Conservation (phyloP, 2,888 invertebrate species). For the Phymatocera aterrima region DNA sequence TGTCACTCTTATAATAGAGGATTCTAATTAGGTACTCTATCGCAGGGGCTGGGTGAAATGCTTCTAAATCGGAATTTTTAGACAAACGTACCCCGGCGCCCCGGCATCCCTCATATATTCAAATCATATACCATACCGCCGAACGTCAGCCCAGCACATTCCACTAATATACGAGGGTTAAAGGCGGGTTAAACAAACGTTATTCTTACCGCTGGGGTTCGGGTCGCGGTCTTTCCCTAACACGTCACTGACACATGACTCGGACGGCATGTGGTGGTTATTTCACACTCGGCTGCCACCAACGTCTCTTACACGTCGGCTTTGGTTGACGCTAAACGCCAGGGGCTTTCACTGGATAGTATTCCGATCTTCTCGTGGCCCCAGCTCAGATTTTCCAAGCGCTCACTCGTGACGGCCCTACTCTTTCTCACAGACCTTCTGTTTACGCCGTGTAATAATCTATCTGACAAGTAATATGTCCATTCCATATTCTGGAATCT, state of each 20-base stretch:
- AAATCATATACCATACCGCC: conserved; percentile 37
- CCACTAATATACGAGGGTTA: conserved; percentile 42
- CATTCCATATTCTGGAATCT: neutral
- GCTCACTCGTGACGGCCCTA: neutral
- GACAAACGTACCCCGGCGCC: neutral
- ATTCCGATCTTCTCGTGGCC: conserved; percentile 12
- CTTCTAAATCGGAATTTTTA: conserved; percentile 5
- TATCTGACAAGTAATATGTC: conserved; percentile 30
- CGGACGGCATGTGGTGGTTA: conserved; percentile 40
- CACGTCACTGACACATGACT: conserved; percentile 41
- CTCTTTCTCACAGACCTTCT: neutral
- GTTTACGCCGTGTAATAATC: conserved; percentile 41
- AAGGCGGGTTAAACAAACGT: conserved; percentile 44
- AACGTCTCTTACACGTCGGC: conserved; percentile 26
- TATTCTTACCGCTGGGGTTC: conserved; percentile 38
- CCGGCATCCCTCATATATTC: conserved; percentile 16
- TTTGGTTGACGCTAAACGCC: conserved; percentile 28
- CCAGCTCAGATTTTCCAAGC: conserved; percentile 3
- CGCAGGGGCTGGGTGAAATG: neutral
- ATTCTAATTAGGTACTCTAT: neutral
- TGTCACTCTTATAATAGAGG: conserved; percentile 4
- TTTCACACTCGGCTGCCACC: conserved; percentile 36
- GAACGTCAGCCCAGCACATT: conserved; percentile 35
- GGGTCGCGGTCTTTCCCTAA: conserved; percentile 37
- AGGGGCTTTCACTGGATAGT: conserved; percentile 12